phyloP scores from a whole-genome alignment of 2,888 invertebrate genomes.

The Cyaniris semiargus region DNA sequence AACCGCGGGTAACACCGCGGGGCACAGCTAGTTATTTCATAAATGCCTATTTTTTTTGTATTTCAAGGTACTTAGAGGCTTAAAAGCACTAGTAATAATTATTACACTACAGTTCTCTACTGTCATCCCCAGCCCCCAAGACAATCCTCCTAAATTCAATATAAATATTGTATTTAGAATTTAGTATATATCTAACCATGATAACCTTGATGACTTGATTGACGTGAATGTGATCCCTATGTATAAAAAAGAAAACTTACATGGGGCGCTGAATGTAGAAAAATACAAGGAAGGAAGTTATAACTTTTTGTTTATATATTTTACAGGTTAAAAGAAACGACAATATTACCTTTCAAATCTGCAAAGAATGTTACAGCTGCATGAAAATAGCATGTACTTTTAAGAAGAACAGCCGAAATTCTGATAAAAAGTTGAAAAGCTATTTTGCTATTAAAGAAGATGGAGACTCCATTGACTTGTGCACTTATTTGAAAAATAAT shows the following conservation, averaged over 20 bases:
- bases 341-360: constrained; percentile 65
- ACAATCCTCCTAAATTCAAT: too few species aligned
- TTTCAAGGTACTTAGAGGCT: not conserved
- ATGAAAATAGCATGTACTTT: constrained; percentile 70
- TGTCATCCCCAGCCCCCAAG: too few species aligned
- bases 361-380: constrained; percentile 64
- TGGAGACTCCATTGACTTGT: constrained; percentile 57
- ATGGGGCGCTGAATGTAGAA: too few species aligned
- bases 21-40: too few species aligned
- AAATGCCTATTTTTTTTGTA: not conserved
- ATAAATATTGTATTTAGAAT: too few species aligned
- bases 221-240: too few species aligned
- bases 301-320: not conserved
- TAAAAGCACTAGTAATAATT: too few species aligned
- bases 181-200: too few species aligned
- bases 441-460: constrained; percentile 57
- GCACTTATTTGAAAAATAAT: constrained; percentile 58
- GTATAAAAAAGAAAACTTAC: too few species aligned
- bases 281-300: not conserved
- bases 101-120: too few species aligned
- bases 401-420: constrained; percentile 67
- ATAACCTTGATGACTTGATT: too few species aligned
- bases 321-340: constrained; percentile 70
- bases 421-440: constrained; percentile 64
- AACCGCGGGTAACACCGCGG: too few species aligned